These are phyloP conservation scores for Chunga burmeisteri DNA, from an alignment of 2,113 vertebrate species.

Conservation along the genomic window DNA sequence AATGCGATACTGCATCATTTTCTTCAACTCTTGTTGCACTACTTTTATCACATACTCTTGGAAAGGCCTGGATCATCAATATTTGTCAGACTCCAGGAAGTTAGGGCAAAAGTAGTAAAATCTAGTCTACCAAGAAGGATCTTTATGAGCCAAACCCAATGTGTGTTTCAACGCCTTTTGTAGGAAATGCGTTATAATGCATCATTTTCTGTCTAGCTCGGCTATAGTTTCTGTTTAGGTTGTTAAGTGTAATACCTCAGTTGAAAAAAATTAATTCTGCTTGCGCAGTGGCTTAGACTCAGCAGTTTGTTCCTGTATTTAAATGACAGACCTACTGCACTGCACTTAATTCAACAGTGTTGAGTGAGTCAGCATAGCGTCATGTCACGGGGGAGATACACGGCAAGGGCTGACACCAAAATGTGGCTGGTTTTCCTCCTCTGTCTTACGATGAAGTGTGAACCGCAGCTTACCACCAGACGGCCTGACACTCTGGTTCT, in stretches of 20 bases:
- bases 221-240: background rate
- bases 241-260: background rate
- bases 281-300: background rate
- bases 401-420: background rate
- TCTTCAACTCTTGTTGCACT: background rate
- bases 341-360: background rate
- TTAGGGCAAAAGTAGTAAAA: slow-evolving; percentile 4
- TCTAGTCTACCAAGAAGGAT: background rate
- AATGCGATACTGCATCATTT: slow-evolving; percentile 15
- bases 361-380: background rate
- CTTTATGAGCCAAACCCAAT: background rate
- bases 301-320: background rate
- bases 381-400: background rate
- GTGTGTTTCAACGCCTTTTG: background rate
- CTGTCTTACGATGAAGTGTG: background rate
- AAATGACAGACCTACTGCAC: background rate
- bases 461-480: background rate
- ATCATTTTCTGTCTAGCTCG: background rate
- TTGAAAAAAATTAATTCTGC: background rate
- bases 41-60: slow-evolving; percentile 7
- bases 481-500: background rate
- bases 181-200: background rate
- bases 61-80: background rate
- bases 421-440: background rate
- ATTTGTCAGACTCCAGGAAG: background rate